Evolutionary conservation across 2,113 vertebrate genomes (phyloP).

Genomic region (Sylvietta virens): DNA sequence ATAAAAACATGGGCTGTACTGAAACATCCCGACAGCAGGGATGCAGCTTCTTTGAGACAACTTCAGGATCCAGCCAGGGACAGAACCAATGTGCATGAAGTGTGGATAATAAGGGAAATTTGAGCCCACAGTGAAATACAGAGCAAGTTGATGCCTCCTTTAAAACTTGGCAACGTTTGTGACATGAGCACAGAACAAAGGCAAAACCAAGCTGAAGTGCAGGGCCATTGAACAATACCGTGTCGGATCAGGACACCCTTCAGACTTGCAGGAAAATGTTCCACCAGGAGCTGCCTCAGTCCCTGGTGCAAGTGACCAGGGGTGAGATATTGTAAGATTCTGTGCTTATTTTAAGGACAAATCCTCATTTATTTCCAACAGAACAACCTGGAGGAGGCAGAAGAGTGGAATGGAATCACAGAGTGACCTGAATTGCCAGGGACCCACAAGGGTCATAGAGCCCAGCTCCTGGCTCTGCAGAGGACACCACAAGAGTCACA

Average conservation of each 20-base stretch:
- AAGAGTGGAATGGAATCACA: background rate
- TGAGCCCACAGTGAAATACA: background rate
- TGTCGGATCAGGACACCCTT: background rate
- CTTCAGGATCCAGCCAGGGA: background rate
- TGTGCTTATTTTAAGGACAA: background rate
- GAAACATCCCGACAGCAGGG: background rate
- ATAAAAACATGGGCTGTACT: background rate
- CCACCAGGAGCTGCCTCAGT: background rate
- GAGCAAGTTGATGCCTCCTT: background rate
- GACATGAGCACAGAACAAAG: background rate
- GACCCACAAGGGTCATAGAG: background rate
- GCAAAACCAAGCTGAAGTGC: background rate
- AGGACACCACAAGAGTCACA: too few relatives aligned
- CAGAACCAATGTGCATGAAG: background rate
- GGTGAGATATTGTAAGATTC: background rate
- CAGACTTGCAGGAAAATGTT: background rate
- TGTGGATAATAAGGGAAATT: background rate
- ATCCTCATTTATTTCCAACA: background rate
- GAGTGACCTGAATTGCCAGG: background rate
- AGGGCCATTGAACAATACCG: background rate
- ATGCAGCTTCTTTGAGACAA: background rate
- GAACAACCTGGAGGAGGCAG: background rate
- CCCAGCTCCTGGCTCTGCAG: background rate
- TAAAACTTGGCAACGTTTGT: background rate
- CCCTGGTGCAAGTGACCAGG: background rate